phyloP scores from a whole-genome alignment of 2,113 vertebrate species.

The Tragelaphus scriptus region DNA sequence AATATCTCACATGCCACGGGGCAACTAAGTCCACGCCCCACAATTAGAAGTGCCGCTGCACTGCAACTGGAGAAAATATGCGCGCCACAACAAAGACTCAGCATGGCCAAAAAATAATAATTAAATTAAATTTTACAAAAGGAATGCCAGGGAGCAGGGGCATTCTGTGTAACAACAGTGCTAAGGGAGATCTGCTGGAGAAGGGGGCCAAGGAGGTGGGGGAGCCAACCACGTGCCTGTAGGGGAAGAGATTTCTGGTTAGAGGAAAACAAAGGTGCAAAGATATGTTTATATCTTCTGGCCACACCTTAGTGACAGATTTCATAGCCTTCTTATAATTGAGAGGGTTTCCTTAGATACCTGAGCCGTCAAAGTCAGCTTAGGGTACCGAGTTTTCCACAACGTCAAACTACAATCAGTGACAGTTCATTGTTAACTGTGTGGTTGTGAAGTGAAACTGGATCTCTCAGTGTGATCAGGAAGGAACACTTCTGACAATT shows the following conservation, averaged over 20 bases:
- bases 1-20: neutral
- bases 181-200: neutral
- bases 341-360: neutral
- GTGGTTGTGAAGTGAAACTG: neutral
- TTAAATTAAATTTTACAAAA: neutral
- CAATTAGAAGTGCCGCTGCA: neutral
- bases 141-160: neutral
- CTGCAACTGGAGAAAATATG: neutral
- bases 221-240: rapidly evolving
- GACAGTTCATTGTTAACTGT: neutral
- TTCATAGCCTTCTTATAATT: neutral
- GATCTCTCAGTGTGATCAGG: neutral
- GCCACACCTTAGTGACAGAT: neutral
- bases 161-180: rapidly evolving
- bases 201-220: neutral
- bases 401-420: neutral
- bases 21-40: neutral
- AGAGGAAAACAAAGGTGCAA: neutral
- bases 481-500: neutral
- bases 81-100: rapidly evolving
- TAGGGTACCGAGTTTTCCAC: neutral
- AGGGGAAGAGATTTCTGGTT: neutral
- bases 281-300: neutral
- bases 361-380: neutral
- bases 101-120: neutral